Conservation (phyloP, 2,797 vertebrate genomes). For the Muscicapa comitata region DNA sequence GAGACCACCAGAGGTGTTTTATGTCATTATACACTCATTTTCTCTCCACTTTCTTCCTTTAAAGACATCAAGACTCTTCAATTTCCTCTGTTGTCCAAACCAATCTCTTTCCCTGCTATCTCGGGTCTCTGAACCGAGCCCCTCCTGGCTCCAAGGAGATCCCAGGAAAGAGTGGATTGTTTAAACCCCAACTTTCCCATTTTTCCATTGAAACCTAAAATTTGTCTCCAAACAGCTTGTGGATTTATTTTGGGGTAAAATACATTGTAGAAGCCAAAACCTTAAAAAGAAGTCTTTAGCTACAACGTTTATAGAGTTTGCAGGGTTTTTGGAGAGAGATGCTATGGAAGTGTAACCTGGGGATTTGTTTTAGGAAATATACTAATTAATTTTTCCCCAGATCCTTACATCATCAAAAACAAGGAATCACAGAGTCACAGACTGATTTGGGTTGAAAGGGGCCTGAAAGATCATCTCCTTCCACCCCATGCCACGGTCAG, state of each 20-base stretch:
- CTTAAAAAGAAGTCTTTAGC: background rate
- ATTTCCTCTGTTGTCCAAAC: background rate
- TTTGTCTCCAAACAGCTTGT: background rate
- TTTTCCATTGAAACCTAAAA: background rate
- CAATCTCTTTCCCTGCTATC: background rate
- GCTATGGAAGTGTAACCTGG: background rate
- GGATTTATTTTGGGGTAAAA: background rate
- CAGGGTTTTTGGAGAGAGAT: background rate
- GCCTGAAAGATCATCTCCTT: rapidly evolving
- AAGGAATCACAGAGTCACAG: background rate
- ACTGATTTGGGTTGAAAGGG: background rate
- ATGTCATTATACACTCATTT: background rate
- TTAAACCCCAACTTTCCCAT: background rate
- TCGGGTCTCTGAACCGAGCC: background rate
- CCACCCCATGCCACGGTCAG: background rate
- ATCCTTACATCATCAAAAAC: background rate
- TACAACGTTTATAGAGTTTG: background rate
- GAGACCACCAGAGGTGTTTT: background rate
- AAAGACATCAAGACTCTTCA: background rate
- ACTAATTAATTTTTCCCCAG: background rate
- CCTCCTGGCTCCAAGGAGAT: background rate
- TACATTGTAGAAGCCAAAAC: background rate
- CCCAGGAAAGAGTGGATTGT: rapidly evolving
- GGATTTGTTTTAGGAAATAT: background rate
- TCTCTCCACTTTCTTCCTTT: background rate